Evolutionary conservation across 2,888 invertebrate species (phyloP), one percentile per base, ranked within the genome.

Genomic region (Ectemnius continuus): DNA sequence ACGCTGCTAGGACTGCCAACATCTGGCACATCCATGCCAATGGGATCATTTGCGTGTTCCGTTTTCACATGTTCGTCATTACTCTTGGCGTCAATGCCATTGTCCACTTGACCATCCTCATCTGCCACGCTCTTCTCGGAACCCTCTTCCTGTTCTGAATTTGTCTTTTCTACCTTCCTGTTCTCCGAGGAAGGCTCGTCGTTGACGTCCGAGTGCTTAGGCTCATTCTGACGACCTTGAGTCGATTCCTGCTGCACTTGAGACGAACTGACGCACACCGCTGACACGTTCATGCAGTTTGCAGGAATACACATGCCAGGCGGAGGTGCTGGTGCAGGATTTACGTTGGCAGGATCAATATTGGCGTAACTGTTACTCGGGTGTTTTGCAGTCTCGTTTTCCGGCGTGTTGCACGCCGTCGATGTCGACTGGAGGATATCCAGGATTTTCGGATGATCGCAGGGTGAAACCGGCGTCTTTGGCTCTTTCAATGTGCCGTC

Each of bases 251-350:
- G 52, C 6, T 11, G 14, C 52, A 52, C 52, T 52, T 73, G 72
- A 61, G 59, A 59, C 57, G 68, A 48, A n/a, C 16, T 68, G 52
- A 58, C 66, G 64, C 59, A 67, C 1, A 60, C 45, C 6, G 78
- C 67, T 4, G 71, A 72, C 14, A 86, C 71, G 77, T 88, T 88
- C 57, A 85, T 84, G 80, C 88, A 89, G 47, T 86, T 84, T 20
- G 78, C 74, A 3, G 88, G 88, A 60, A 90, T 85, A 67, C 88
- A 89, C 84, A 89, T 88, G 45, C 89, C 88, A 6, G 88, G 84
- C 0, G 89, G 85, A 4, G 85, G 84, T 6, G 84, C 75, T 3
- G 84, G 83, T 48, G 76, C 60, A 0, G 73, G 63, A 23, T 82
- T 80, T 20, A 76, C 73, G n/a, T 83, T 59, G 0, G 76, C 58